These are phyloP conservation scores for Odocoileus hemionus DNA, from an alignment of 2,113 vertebrate genomes.

Conservation along the genomic window DNA sequence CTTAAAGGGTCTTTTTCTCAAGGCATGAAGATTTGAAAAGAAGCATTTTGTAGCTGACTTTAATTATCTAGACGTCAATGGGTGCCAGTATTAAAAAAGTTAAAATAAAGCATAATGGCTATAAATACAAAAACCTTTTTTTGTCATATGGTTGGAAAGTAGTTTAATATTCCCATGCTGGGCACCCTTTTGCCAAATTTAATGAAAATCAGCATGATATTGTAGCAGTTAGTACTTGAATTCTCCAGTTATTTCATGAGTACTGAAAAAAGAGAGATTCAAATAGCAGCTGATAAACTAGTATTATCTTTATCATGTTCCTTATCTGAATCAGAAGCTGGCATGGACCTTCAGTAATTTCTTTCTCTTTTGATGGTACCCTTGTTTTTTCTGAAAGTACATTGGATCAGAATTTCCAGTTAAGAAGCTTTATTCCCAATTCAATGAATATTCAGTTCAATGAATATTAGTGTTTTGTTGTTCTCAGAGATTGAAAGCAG, in stretches of 20 bases:
- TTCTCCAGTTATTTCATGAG: slow-evolving; percentile 72
- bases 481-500: slow-evolving; percentile 63
- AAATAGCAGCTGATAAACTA: slow-evolving; percentile 81
- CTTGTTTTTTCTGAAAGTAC: slow-evolving; percentile 54
- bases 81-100: slow-evolving; percentile 59
- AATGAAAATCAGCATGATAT: slow-evolving; percentile 84
- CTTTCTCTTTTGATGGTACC: slow-evolving; percentile 68
- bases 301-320: slow-evolving; percentile 68
- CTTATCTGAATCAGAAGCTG: slow-evolving; percentile 58
- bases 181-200: slow-evolving; percentile 82
- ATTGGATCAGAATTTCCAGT: slow-evolving; percentile 47
- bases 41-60: slow-evolving; percentile 22
- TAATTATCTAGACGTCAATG: slow-evolving; percentile 63
- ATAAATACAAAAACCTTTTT: slow-evolving; percentile 80
- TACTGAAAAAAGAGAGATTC: slow-evolving; percentile 81
- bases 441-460: slow-evolving; percentile 41
- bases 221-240: slow-evolving; percentile 76
- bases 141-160: slow-evolving; percentile 78
- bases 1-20: not conserved
- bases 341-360: slow-evolving; percentile 46
- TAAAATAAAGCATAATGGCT: slow-evolving; percentile 73
- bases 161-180: slow-evolving; percentile 83
- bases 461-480: slow-evolving; percentile 49
- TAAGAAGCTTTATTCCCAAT: slow-evolving; percentile 62
- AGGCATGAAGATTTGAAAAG: slow-evolving; percentile 1